Evolutionary conservation across 2,113 vertebrate genomes (phyloP).

Genomic region (Phoxinus phoxinus): DNA sequence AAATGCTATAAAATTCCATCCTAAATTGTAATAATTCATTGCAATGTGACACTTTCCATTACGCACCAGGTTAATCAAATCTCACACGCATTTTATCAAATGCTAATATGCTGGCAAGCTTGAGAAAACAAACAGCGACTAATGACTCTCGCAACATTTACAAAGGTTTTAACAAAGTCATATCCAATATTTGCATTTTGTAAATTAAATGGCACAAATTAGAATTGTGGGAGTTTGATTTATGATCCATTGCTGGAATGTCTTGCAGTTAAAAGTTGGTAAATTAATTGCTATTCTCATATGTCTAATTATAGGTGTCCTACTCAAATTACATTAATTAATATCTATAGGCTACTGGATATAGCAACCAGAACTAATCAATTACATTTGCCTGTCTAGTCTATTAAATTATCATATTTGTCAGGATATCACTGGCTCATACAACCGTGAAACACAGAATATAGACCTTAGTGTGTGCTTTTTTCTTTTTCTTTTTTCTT

Average conservation of each 20-base stretch:
- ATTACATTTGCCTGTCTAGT: conserved; percentile 18
- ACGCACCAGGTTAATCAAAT: conserved; percentile 56
- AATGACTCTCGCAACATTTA: conserved; percentile 60
- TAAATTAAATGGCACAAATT: conserved; percentile 44
- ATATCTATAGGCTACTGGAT: conserved; percentile 43
- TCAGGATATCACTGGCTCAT: conserved; percentile 22
- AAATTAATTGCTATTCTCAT: conserved; percentile 51
- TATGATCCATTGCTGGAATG: conserved; percentile 39
- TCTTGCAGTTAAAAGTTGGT: conserved; percentile 35
- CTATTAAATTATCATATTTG: conserved; percentile 11
- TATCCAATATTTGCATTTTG: conserved; percentile 51
- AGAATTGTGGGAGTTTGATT: conserved; percentile 50
- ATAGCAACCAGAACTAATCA: conserved; percentile 27
- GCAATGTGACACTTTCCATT: conserved; percentile 53
- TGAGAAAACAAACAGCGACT: conserved; percentile 58
- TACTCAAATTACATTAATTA: conserved; percentile 46
- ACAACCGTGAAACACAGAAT: background rate
- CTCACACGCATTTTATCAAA: conserved; percentile 51
- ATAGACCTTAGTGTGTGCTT: background rate
- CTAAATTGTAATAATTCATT: conserved; percentile 53
- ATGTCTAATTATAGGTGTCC: conserved; percentile 55
- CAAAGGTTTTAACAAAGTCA: conserved; percentile 58
- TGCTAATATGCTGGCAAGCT: conserved; percentile 49
- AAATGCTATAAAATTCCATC: conserved; percentile 44
- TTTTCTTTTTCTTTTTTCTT: background rate